Evolutionary conservation across 2,113 vertebrate species (phyloP).

Genomic region (Tragelaphus buxtoni): DNA sequence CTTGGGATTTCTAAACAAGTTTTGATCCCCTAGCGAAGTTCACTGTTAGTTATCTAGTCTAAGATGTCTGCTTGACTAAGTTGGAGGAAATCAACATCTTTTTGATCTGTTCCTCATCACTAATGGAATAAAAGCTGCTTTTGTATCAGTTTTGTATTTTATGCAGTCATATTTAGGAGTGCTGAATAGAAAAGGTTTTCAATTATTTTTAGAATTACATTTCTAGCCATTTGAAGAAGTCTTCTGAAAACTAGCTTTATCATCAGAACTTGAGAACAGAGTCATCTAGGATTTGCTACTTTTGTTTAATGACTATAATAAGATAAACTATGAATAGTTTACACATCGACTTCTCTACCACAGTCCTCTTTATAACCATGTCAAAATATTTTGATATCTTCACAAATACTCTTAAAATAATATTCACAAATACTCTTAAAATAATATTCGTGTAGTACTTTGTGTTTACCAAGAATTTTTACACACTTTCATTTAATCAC

Average conservation of each 20-base stretch:
- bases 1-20: not conserved
- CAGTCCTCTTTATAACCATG: conserved; percentile 26
- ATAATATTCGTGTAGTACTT: not conserved
- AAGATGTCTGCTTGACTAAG: not conserved
- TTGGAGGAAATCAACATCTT: not conserved
- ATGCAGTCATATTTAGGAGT: conserved; percentile 31
- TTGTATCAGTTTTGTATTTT: conserved; percentile 29
- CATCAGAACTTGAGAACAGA: conserved; percentile 54
- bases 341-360: not conserved
- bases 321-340: conserved; percentile 37
- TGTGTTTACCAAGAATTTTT: conserved; percentile 9
- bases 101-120: not conserved
- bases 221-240: conserved; percentile 56
- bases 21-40: not conserved
- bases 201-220: conserved; percentile 62
- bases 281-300: conserved; percentile 48
- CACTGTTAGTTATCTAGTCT: not conserved
- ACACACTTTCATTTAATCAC: conserved; percentile 31
- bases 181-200: conserved; percentile 36
- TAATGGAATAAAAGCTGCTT: not conserved
- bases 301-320: conserved; percentile 28
- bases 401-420: conserved; percentile 7
- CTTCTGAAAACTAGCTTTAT: conserved; percentile 52
- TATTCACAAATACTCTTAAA: conserved; percentile 21
- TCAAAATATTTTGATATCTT: conserved; percentile 40